Evolutionary conservation across 92 coral and sea anemone genomes (phyloP), one percentile per base, ranked within the genome.

Genomic region (Epizoanthus illoricatus): DNA sequence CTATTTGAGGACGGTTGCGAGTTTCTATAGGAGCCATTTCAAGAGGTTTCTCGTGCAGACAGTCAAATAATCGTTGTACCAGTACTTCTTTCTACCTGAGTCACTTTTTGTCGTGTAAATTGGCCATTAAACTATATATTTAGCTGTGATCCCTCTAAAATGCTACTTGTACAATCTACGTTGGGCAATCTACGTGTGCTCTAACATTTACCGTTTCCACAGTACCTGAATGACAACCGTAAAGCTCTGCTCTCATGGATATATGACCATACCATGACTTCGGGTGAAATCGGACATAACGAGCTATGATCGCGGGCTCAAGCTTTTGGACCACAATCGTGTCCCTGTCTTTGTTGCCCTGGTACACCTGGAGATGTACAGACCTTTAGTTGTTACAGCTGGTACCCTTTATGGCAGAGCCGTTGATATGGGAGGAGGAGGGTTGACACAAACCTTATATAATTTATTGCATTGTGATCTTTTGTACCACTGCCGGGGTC

Each of bases 191-290:
- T 65, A 20, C 12, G 68, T 63, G 21, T 17, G 5, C 8, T 67
- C 18, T 16, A 10, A 40, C 49, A 3, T 7, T 68, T 68, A 39
- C 0, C 41, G 45, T 33, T 65, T 23, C 52, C 19, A 39, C 16
- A 56, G 23, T 23, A 78, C 82, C 82, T 78, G 82, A 78, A 64
- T 78, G 72, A 17, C 82, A 78, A 43, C 82, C 82, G 17, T 63
- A 63, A 45, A 78, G 71, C 39, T 78, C 82, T 24, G 59, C 82
- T n/a, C 82, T 78, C 82, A 78, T 78, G 41, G 82, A 78, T 19
- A 78, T 78, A 39, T 78, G 82, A 42, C 69, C 17, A 17, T 13
- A 13, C 82, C 82, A 78, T 17, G 82, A 78, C 71, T 43, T 39
- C 2, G 65, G 13, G 71, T 78, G 45, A 15, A 78, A 78, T 12